Evolutionary conservation across 2,797 vertebrate genomes (phyloP).

Genomic region (Glyptemys insculpta): DNA sequence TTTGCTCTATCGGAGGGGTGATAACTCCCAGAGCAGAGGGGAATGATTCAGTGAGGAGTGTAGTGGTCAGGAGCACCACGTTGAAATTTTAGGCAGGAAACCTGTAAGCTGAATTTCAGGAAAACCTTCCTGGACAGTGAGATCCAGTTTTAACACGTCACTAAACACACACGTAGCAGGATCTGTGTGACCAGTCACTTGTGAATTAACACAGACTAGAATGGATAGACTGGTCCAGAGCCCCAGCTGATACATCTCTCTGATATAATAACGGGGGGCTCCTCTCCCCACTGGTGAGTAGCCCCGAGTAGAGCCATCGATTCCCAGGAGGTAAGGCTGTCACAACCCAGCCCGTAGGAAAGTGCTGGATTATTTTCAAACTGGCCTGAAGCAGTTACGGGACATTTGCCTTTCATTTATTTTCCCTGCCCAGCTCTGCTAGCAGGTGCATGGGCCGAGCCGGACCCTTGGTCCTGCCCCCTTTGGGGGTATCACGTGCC

Average conservation of each 20-base stretch:
- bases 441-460: neutral
- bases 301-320: neutral
- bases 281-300: neutral
- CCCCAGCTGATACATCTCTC: neutral
- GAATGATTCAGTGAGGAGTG: neutral
- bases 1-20: neutral
- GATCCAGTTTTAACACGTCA: neutral
- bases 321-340: neutral
- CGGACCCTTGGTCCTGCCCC: neutral
- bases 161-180: neutral
- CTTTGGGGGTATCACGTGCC: neutral
- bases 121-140: too few relatives aligned
- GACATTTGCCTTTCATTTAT: neutral
- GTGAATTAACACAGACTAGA: neutral
- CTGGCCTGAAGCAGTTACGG: neutral
- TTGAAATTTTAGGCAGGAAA: neutral
- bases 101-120: neutral
- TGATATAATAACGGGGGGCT: neutral
- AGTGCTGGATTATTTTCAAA: neutral
- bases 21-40: neutral
- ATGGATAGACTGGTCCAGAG: too few relatives aligned
- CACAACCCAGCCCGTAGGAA: neutral
- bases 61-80: neutral
- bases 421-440: neutral
- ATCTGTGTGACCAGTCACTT: neutral